Percentiles rank a stretch among this genome's conserved stretches.
phyloP scores from a whole-genome alignment of 1,140 invertebrate genomes.

The Pemphigus obesinymphae region DNA sequence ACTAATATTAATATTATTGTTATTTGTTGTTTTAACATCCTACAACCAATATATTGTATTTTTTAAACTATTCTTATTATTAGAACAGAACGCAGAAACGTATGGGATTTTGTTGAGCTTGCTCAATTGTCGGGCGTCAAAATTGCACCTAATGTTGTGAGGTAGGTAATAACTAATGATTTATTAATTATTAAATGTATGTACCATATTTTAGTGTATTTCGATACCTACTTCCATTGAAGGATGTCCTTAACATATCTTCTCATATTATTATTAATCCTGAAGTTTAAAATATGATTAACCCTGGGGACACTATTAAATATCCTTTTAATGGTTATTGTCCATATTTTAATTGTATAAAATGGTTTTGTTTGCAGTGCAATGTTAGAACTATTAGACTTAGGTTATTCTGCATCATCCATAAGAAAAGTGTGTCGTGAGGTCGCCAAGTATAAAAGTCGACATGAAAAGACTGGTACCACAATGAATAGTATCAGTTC shows the following conservation, averaged over 20 bases:
- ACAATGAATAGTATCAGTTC: constrained; percentile 1
- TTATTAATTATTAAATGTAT: background rate
- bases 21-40: background rate
- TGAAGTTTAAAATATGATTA: background rate
- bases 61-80: constrained; percentile 35
- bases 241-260: background rate
- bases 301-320: background rate
- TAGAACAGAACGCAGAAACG: constrained; percentile 19
- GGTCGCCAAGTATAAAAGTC: constrained; percentile 33
- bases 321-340: background rate
- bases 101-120: constrained; percentile 34
- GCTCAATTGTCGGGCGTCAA: constrained; percentile 16
- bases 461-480: constrained; percentile 22
- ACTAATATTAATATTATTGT: constrained; percentile 1
- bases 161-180: background rate
- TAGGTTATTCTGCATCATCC: constrained; percentile 24
- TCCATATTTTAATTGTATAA: background rate
- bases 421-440: constrained; percentile 30
- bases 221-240: background rate
- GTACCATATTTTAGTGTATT: background rate
- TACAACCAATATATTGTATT: background rate
- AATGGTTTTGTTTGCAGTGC: constrained; percentile 30
- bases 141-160: constrained; percentile 5
- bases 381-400: constrained; percentile 29
- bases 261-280: background rate